phyloP scores from a whole-genome alignment of 2,888 invertebrate species.

The Dyspetes luteomarginatus region DNA sequence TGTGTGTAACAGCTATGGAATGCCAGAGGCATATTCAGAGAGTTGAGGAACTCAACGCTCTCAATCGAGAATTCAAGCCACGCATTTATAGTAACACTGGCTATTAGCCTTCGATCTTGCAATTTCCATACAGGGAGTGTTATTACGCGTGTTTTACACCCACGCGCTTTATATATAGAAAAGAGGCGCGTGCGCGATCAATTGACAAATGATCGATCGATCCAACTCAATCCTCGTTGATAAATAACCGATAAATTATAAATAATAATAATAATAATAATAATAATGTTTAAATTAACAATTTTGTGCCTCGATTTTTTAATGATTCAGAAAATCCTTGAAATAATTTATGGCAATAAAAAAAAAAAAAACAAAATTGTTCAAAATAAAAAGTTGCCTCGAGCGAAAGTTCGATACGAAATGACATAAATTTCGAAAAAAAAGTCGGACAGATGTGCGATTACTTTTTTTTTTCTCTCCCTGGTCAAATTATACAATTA shows the following conservation, averaged over 20 bases:
- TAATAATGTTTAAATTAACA: too few relatives aligned
- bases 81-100: conserved; percentile 31
- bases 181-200: conserved; percentile 16
- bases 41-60: conserved; percentile 46
- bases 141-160: conserved; percentile 73
- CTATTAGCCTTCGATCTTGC: conserved; percentile 47
- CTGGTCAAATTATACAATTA: conserved; percentile 46
- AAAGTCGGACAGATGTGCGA: conserved; percentile 30
- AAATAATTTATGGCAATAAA: too few relatives aligned
- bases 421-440: conserved; percentile 1
- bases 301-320: too few relatives aligned
- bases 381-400: neutral
- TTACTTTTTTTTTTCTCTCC: neutral
- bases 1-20: conserved; percentile 59
- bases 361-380: neutral
- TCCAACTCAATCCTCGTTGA: conserved; percentile 3
- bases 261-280: too few relatives aligned
- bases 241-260: conserved; percentile 6
- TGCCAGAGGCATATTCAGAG: conserved; percentile 58
- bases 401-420: neutral
- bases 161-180: conserved; percentile 63
- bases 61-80: conserved; percentile 65
- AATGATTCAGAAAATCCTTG: too few relatives aligned
- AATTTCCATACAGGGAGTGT: conserved; percentile 66
- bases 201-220: conserved; percentile 18